These are phyloP conservation scores for Pseudorhiza aurosa DNA, from an alignment of 30 jellyfish, hydroid and myxozoan genomes.

Conservation along the genomic window DNA sequence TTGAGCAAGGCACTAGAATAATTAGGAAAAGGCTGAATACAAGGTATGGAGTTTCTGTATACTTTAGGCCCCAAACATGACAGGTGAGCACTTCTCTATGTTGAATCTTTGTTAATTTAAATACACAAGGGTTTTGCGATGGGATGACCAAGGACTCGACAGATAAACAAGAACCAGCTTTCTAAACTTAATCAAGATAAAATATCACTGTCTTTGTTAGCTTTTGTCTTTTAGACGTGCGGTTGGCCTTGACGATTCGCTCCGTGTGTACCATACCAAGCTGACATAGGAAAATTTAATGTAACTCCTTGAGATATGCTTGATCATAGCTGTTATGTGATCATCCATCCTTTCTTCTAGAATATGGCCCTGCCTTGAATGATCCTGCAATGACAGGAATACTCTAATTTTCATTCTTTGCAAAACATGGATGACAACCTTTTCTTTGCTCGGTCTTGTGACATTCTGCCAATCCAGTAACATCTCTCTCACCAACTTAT, in stretches of 20 bases:
- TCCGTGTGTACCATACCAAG: conserved; percentile 26
- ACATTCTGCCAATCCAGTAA: conserved; percentile 11
- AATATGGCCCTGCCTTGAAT: conserved; percentile 4
- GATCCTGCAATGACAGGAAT: conserved; percentile 3
- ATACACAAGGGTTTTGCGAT: too few relatives aligned
- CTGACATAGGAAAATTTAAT: conserved; percentile 5
- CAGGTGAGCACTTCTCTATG: too few relatives aligned
- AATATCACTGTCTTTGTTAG: conserved; percentile 16
- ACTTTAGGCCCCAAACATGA: too few relatives aligned
- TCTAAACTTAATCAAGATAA: too few relatives aligned
- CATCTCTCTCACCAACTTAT: background rate
- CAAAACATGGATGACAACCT: background rate
- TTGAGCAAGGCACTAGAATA: too few relatives aligned
- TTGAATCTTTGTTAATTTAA: too few relatives aligned
- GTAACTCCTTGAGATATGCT: background rate
- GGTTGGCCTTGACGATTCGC: background rate
- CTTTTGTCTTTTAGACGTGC: conserved; percentile 12
- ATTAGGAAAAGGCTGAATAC: too few relatives aligned
- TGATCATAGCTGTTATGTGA: background rate
- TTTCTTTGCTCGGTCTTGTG: conserved; percentile 2
- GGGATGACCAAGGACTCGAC: too few relatives aligned
- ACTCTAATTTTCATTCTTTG: background rate
- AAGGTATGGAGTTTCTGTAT: too few relatives aligned
- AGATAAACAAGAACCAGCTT: too few relatives aligned
- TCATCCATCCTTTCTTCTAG: conserved; percentile 22